Evolutionary conservation across 2,797 vertebrate genomes (phyloP), one percentile per base, ranked within the genome.

Genomic region (Silurus aristotelis): DNA sequence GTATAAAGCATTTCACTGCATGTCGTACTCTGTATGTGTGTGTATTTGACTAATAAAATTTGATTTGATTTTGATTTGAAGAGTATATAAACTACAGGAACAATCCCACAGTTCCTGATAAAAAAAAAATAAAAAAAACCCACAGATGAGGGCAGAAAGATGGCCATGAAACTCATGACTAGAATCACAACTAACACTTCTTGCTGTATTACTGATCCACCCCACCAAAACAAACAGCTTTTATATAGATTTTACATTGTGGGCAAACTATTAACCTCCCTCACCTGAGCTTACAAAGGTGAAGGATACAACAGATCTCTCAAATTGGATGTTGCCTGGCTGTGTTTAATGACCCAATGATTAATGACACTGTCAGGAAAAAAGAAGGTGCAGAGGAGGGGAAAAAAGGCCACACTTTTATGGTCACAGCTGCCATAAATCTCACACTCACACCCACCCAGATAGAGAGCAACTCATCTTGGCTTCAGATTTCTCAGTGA

Each of bases 381-480:
- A 38, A 48, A 67, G 66, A 67, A 38, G 20, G 8, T 15, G 8
- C 6, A 46, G 79, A 43, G 7, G 20, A 12, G 13, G 89, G 90
- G 61, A 70, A 1, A 1, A 83, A 82, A 83, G 4, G 52, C 80
- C 60, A 91, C 82, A 72, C 91, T 92, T 93, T 82, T 89, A 92
- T 89, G 78, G 83, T 85, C 85, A 43, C 67, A 60, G 55, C 58
- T 79, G 70, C 79, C 46, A 48, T 85, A 86, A 83, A 84, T 89
- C 86, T 86, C 81, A 52, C 66, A 25, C 67, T 72, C 85, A 46
- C 70, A 79, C 87, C 63, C 78, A 78, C 25, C 6, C 67, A 46
- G 67, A 27, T 43, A 70, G 19, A 43, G 55, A 87, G 31, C 56
- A 82, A 48, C 68, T 80, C 20, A 31, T 68, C 71, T 58, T 58